phyloP scores from a whole-genome alignment of 2,888 invertebrate species.

The Spodoptera picta region DNA sequence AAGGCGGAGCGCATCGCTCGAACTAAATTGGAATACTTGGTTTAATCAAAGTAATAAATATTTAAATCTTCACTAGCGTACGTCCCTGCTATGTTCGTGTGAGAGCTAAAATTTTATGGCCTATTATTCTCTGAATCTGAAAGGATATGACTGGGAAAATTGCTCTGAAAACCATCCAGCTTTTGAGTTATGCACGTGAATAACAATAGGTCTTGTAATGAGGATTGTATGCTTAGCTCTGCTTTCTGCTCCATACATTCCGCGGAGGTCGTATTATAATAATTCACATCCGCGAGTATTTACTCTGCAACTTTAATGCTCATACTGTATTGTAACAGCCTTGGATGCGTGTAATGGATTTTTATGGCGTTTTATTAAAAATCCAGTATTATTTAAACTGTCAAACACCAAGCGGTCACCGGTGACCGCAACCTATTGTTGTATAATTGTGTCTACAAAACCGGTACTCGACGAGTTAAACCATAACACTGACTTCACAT shows the following conservation, averaged over 20 bases:
- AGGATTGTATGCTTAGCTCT: slow-evolving; percentile 43
- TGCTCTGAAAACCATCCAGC: slow-evolving; percentile 48
- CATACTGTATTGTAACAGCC: background rate
- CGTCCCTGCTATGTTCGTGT: slow-evolving; percentile 38
- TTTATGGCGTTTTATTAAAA: too few relatives aligned
- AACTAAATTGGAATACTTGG: slow-evolving; percentile 46
- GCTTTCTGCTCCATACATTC: slow-evolving; percentile 16
- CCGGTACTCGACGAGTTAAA: too few relatives aligned
- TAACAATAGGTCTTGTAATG: slow-evolving; percentile 49
- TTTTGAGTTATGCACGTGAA: slow-evolving; percentile 46
- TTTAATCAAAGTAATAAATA: slow-evolving; percentile 55
- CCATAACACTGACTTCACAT: background rate
- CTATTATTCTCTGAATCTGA: slow-evolving; percentile 51
- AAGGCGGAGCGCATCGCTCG: slow-evolving; percentile 1
- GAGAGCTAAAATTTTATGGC: slow-evolving; percentile 53
- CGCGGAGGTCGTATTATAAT: slow-evolving; percentile 11
- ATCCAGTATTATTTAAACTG: background rate
- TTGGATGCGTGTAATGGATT: background rate
- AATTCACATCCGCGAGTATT: slow-evolving; percentile 1
- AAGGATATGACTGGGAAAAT: slow-evolving; percentile 56
- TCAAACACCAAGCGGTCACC: too few relatives aligned
- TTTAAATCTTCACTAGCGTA: slow-evolving; percentile 45
- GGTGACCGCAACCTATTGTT: too few relatives aligned
- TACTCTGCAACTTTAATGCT: background rate
- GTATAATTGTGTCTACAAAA: too few relatives aligned